Evolutionary conservation across 1,140 invertebrate genomes (phyloP).

Genomic region (Drosophila rufa): DNA sequence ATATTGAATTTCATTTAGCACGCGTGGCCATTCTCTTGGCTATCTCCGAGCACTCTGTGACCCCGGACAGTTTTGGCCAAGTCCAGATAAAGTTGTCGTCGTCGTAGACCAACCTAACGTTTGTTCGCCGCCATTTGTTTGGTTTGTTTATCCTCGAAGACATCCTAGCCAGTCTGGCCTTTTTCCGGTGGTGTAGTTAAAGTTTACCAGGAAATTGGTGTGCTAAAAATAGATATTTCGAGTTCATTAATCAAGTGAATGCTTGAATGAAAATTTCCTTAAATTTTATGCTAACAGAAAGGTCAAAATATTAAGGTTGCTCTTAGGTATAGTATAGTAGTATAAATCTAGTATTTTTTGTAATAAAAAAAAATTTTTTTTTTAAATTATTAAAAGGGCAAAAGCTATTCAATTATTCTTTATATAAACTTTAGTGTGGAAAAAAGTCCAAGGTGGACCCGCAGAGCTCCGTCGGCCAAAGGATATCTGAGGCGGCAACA

Average conservation of each 20-base stretch:
- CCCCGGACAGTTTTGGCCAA: not conserved
- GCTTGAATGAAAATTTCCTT: not conserved
- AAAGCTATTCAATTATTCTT: too few species aligned
- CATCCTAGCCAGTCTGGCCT: not conserved
- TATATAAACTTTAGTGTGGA: too few species aligned
- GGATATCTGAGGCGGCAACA: too few species aligned
- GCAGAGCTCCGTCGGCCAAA: too few species aligned
- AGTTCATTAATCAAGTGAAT: slow-evolving; percentile 8
- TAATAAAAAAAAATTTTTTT: too few species aligned
- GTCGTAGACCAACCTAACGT: not conserved
- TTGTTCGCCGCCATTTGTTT: slow-evolving; percentile 36
- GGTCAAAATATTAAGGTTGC: not conserved
- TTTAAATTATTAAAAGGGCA: too few species aligned
- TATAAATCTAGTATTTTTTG: not conserved
- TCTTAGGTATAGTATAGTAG: not conserved
- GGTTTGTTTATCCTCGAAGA: slow-evolving; percentile 16
- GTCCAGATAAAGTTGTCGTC: slow-evolving; percentile 24
- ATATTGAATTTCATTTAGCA: slow-evolving; percentile 69
- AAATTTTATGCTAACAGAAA: not conserved
- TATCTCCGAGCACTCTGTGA: slow-evolving; percentile 3
- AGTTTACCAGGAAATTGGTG: not conserved
- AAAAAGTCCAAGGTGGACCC: too few species aligned
- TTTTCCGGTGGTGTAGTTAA: slow-evolving; percentile 7
- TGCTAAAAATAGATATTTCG: slow-evolving; percentile 5
- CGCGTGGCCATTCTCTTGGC: slow-evolving; percentile 41